phyloP scores from a whole-genome alignment of 2,113 vertebrate species.

The Alouatta palliata region DNA sequence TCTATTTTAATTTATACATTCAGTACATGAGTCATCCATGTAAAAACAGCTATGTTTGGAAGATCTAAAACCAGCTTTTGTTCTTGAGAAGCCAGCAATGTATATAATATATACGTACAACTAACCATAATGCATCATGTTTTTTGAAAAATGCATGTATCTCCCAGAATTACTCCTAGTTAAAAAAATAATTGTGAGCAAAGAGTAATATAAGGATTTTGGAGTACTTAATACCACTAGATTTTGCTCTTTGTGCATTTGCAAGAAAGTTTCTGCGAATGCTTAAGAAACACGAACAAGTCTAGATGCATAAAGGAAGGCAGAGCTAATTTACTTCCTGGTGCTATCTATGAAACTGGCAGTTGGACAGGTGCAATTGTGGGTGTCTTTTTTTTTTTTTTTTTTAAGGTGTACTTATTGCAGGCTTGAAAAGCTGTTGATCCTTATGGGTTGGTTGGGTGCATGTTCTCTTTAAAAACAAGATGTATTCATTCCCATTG shows the following conservation, averaged over 20 bases:
- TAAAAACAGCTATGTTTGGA: neutral
- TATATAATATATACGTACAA: neutral
- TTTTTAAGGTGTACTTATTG: neutral
- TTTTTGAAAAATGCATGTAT: neutral
- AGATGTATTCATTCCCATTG: neutral
- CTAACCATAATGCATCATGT: neutral
- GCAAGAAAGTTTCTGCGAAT: neutral
- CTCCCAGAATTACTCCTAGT: neutral
- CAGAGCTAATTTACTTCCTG: neutral
- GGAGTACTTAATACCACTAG: neutral
- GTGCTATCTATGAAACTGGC: neutral
- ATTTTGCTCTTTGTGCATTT: neutral
- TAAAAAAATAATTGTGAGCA: neutral
- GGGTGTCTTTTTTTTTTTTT: neutral
- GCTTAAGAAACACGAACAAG: neutral
- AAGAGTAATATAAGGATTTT: neutral
- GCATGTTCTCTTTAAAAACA: neutral
- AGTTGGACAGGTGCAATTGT: neutral
- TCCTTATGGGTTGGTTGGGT: neutral
- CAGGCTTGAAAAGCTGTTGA: neutral
- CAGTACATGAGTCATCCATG: neutral
- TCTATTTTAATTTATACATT: neutral
- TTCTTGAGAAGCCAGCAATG: neutral
- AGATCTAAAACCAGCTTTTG: constrained; percentile 5
- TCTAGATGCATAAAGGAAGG: neutral